phyloP scores from a whole-genome alignment of 2,113 vertebrate species.

The Pseudonaja textilis region DNA sequence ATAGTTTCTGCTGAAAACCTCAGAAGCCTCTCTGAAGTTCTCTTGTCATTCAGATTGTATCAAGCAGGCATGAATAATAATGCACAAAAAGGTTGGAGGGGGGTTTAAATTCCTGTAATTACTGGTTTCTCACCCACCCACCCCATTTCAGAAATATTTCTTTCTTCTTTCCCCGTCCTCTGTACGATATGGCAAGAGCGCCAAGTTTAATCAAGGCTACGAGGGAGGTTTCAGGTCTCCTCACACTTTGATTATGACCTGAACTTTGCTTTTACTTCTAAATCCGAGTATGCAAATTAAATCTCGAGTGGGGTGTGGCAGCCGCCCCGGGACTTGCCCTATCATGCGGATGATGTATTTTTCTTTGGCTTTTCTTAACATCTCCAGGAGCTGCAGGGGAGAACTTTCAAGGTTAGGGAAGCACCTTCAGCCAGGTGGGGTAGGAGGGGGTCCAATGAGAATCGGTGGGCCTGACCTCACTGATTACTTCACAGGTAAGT shows the following conservation, averaged over 20 bases:
- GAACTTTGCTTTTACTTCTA: constrained; percentile 72
- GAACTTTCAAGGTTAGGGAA: not conserved
- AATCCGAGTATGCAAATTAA: constrained; percentile 55
- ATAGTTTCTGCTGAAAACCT: constrained; percentile 25
- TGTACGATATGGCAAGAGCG: constrained; percentile 1
- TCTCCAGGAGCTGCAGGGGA: not conserved
- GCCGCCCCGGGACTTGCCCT: constrained; percentile 62
- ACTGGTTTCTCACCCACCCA: constrained; percentile 18
- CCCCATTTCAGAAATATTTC: not conserved
- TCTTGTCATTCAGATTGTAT: constrained; percentile 61
- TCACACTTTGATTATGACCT: constrained; percentile 68
- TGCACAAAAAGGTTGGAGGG: constrained; percentile 27
- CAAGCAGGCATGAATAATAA: constrained; percentile 59
- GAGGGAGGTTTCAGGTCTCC: constrained; percentile 42
- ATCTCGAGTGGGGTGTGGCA: constrained; percentile 57
- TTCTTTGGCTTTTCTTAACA: constrained; percentile 49
- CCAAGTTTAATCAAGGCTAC: not conserved
- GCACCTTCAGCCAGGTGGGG: not conserved
- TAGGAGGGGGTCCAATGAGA: not conserved
- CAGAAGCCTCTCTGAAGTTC: constrained; percentile 64
- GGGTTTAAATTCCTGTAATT: constrained; percentile 38
- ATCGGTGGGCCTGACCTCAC: not conserved
- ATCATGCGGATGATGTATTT: constrained; percentile 56
- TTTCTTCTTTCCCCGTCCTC: not conserved
- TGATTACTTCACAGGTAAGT: not conserved